Percentiles rank a stretch among this genome's conserved stretches.
Evolutionary conservation across 2,888 invertebrate species (phyloP).

Genomic region (Cephus sareptanus): DNA sequence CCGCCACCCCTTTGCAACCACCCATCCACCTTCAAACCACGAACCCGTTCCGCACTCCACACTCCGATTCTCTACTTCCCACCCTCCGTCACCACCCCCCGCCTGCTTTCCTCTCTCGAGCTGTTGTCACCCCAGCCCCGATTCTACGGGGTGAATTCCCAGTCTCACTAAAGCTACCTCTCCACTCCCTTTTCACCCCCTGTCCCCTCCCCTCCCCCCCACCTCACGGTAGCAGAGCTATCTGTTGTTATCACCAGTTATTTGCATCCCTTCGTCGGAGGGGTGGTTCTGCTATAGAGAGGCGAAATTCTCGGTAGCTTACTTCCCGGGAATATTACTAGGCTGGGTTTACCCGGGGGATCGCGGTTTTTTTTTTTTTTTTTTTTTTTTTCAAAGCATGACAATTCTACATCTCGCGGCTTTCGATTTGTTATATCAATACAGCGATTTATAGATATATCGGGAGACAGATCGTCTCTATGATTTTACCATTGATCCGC

Average conservation of each 20-base stretch:
- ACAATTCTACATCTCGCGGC: not conserved
- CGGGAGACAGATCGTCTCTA: no score
- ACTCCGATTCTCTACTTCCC: conserved; percentile 6
- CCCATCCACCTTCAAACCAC: conserved; percentile 11
- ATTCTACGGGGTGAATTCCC: not conserved
- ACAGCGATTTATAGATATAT: not conserved
- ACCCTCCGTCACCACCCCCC: conserved; percentile 22
- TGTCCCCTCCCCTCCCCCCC: conserved; percentile 21
- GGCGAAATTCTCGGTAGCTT: conserved; percentile 54
- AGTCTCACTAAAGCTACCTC: conserved; percentile 4
- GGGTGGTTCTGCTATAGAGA: conserved; percentile 24
- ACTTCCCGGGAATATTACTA: conserved; percentile 57
- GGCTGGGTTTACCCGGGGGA: not conserved
- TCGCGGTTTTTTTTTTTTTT: not conserved
- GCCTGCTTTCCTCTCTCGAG: conserved; percentile 23
- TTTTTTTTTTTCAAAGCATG: not conserved
- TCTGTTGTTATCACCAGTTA: conserved; percentile 65
- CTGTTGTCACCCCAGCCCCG: conserved; percentile 28
- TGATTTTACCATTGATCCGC: not conserved
- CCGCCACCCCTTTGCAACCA: conserved; percentile 27
- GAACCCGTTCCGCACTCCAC: conserved; percentile 12
- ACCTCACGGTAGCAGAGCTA: conserved; percentile 47
- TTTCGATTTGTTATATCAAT: not conserved
- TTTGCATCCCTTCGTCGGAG: conserved; percentile 60
- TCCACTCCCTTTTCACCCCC: conserved; percentile 13